Evolutionary conservation across 1,140 invertebrate genomes (phyloP).

Genomic region (Laupala kohalensis): DNA sequence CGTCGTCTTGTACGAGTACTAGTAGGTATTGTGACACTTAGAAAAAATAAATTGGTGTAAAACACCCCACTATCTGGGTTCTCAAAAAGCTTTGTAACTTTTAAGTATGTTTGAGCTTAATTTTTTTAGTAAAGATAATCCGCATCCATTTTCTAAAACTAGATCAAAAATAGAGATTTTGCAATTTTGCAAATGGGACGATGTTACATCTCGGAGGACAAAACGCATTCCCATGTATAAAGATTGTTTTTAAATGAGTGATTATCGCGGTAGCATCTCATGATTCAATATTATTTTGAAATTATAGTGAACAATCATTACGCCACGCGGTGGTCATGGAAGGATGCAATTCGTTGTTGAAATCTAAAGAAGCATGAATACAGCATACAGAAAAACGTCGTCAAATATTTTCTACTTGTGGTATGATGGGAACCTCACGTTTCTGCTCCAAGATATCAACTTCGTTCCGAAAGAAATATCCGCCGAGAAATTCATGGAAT

Average conservation of each 20-base stretch:
- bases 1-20: neutral
- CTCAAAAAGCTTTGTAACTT: neutral
- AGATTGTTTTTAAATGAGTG: no score
- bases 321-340: neutral
- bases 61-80: neutral
- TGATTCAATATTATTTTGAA: no score
- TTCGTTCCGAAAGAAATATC: neutral
- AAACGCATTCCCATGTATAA: neutral
- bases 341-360: neutral
- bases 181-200: neutral
- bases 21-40: neutral
- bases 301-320: no score
- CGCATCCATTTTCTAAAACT: neutral
- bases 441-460: neutral
- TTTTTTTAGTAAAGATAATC: neutral
- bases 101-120: neutral
- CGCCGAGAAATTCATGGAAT: neutral
- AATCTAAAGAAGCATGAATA: neutral
- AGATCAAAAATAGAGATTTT: neutral
- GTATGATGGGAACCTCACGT: neutral
- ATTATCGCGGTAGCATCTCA: no score
- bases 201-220: neutral
- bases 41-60: neutral
- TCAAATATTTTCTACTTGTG: neutral
- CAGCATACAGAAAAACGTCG: neutral